Conservation (phyloP, 2,888 invertebrate species). For the Aphrophora alni region DNA sequence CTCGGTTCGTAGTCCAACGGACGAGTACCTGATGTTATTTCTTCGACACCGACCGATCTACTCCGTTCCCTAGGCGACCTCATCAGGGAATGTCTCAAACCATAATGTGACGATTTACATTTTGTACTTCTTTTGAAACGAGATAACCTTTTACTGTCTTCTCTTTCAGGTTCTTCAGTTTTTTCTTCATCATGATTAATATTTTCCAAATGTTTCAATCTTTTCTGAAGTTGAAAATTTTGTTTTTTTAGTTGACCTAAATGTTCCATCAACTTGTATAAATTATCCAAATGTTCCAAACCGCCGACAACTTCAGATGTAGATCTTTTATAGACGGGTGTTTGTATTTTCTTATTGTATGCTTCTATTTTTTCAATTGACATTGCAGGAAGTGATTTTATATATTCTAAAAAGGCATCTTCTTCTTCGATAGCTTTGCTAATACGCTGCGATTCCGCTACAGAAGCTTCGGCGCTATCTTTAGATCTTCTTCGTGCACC, state of each 20-base stretch:
- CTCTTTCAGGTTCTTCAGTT: not conserved
- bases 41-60: conserved; percentile 31
- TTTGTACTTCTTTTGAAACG: conserved; percentile 32
- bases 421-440: conserved; percentile 39
- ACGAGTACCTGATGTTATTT: not conserved
- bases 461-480: not conserved
- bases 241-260: conserved; percentile 74
- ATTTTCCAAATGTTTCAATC: conserved; percentile 75
- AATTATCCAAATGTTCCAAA: conserved; percentile 79
- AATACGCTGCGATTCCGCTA: conserved; percentile 12
- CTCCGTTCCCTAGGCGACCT: conserved; percentile 26
- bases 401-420: conserved; percentile 38
- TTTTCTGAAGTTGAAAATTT: conserved; percentile 70
- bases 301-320: conserved; percentile 50
- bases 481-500: conserved; percentile 18
- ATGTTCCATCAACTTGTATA: conserved; percentile 79
- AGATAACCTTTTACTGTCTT: not conserved
- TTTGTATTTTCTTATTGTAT: conserved; percentile 25
- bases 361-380: conserved; percentile 35
- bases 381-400: conserved; percentile 36
- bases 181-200: conserved; percentile 42
- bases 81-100: conserved; percentile 26
- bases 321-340: conserved; percentile 10
- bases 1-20: not conserved
- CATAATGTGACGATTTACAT: conserved; percentile 30